Conservation (phyloP, 1,140 invertebrate genomes). For the Chionoecetes opilio region DNA sequence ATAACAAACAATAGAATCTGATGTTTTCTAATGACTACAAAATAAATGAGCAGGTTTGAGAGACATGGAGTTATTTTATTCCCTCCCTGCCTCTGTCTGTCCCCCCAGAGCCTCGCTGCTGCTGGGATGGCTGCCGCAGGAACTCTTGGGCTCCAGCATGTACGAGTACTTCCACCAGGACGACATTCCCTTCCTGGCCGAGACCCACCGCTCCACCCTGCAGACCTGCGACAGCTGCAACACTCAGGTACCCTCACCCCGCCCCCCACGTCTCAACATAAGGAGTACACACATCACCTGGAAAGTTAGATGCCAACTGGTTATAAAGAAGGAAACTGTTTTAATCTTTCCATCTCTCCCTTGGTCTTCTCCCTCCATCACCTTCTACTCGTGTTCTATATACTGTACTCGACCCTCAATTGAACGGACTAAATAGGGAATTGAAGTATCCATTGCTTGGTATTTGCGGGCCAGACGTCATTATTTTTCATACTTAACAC, state of each 20-base stretch:
- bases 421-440: too few relatives aligned
- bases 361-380: too few relatives aligned
- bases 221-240: slow-evolving; percentile 87
- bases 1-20: too few relatives aligned
- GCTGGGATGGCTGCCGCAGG: slow-evolving; percentile 95
- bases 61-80: background rate
- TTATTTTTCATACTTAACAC: too few relatives aligned
- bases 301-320: too few relatives aligned
- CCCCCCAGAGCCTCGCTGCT: slow-evolving; percentile 85
- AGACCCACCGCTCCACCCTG: slow-evolving; percentile 92
- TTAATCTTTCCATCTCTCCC: too few relatives aligned
- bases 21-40: too few relatives aligned
- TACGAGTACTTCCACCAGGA: slow-evolving; percentile 96
- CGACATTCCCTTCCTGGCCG: slow-evolving; percentile 91
- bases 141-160: slow-evolving; percentile 95
- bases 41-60: background rate
- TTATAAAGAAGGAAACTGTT: too few relatives aligned
- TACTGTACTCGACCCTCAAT: too few relatives aligned
- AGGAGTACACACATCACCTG: background rate
- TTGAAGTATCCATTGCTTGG: too few relatives aligned
- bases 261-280: slow-evolving; percentile 74
- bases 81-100: background rate
- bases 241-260: slow-evolving; percentile 85
- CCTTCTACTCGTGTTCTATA: too few relatives aligned
- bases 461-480: too few relatives aligned